Conservation (phyloP, 2,888 invertebrate genomes). For the Drosophila anomelani region DNA sequence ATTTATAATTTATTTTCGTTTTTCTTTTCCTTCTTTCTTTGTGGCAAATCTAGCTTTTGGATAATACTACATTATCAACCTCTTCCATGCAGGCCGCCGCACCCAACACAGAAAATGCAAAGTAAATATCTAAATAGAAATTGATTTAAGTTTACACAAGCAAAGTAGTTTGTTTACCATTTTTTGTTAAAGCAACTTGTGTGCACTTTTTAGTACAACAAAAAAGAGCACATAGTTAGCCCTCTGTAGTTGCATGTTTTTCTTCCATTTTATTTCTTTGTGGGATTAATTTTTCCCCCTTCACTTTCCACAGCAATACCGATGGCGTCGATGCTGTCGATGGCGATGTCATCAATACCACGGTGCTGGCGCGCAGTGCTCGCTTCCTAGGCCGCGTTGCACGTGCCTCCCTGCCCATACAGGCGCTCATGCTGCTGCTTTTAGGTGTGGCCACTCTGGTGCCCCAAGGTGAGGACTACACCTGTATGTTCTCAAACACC, state of each 20-base stretch:
- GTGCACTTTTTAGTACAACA: slow-evolving; percentile 26
- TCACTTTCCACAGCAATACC: slow-evolving; percentile 49
- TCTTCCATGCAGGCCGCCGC: slow-evolving; percentile 86
- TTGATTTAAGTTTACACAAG: slow-evolving; percentile 51
- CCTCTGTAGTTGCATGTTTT: slow-evolving; percentile 34
- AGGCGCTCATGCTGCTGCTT: slow-evolving; percentile 96
- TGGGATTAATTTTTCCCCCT: slow-evolving; percentile 11
- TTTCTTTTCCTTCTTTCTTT: slow-evolving; percentile 84
- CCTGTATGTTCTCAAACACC: slow-evolving; percentile 93
- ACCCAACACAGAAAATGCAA: slow-evolving; percentile 86
- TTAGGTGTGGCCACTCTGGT: slow-evolving; percentile 97
- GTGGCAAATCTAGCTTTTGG: slow-evolving; percentile 89
- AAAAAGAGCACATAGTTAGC: slow-evolving; percentile 17
- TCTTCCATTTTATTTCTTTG: neutral
- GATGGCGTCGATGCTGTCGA: slow-evolving; percentile 82
- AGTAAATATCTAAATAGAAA: slow-evolving; percentile 87
- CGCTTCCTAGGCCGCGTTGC: slow-evolving; percentile 95
- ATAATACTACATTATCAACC: slow-evolving; percentile 84
- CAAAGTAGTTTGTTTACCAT: slow-evolving; percentile 43
- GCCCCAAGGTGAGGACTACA: slow-evolving; percentile 93
- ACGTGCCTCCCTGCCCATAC: slow-evolving; percentile 96
- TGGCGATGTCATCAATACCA: slow-evolving; percentile 87
- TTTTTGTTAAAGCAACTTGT: slow-evolving; percentile 15
- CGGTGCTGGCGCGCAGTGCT: slow-evolving; percentile 90
- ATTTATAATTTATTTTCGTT: slow-evolving; percentile 54